Evolutionary conservation across 2,113 vertebrate species (phyloP).

Genomic region (Ploceus nigricollis): DNA sequence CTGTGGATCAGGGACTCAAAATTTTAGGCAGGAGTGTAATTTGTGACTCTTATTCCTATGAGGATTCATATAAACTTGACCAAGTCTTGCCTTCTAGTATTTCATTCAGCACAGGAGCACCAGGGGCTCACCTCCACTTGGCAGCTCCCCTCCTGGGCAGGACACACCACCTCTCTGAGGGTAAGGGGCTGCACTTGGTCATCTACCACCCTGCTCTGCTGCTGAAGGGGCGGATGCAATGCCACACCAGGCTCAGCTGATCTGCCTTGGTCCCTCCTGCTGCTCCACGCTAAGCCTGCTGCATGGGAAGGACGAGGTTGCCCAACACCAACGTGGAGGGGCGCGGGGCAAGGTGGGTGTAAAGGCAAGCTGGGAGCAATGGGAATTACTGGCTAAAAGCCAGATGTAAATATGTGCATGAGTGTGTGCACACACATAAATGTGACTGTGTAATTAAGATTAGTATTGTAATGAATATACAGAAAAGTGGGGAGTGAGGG

Average conservation of each 20-base stretch:
- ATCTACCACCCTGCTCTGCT: not conserved
- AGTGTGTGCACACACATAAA: not conserved
- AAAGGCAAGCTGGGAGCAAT: not conserved
- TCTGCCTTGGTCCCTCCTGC: not conserved
- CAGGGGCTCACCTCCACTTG: not conserved
- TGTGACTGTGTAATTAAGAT: conserved; percentile 1
- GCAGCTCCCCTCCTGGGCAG: not conserved
- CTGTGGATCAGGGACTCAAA: not conserved
- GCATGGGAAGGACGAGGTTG: not conserved
- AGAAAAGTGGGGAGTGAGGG: not conserved
- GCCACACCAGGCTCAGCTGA: not conserved
- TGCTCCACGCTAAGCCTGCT: not conserved
- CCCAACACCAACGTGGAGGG: rapidly evolving
- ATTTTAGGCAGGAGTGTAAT: not conserved
- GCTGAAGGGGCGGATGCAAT: rapidly evolving
- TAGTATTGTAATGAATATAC: not conserved
- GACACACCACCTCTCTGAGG: not conserved
- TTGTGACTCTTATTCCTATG: not conserved
- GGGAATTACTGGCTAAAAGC: not conserved
- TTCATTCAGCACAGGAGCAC: not conserved
- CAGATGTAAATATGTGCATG: not conserved
- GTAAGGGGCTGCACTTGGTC: not conserved
- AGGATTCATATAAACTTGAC: not conserved
- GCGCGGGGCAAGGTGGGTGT: not conserved
- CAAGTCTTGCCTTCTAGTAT: not conserved